Percentiles rank a stretch among this genome's conserved stretches.
Evolutionary conservation across 2,113 vertebrate genomes (phyloP).

Genomic region (Nycticorax nycticorax): DNA sequence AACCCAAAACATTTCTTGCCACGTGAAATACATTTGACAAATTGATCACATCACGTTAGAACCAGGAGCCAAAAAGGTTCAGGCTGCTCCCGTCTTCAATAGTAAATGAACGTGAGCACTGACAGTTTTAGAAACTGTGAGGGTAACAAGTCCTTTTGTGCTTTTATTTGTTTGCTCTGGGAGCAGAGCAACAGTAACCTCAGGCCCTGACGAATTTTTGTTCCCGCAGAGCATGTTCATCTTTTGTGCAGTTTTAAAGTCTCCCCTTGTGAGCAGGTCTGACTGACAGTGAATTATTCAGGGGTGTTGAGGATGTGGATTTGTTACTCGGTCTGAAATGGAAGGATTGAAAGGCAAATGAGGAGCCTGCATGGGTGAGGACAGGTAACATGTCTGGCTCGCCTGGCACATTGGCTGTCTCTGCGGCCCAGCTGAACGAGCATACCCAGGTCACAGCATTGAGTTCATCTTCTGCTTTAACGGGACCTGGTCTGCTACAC

Average conservation of each 20-base stretch:
- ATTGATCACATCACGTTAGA: not conserved
- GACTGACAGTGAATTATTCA: not conserved
- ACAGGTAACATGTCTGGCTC: not conserved
- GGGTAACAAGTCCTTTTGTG: not conserved
- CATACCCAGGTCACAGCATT: not conserved
- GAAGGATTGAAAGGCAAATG: not conserved
- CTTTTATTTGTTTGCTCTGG: not conserved
- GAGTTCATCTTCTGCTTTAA: not conserved
- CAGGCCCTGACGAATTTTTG: not conserved
- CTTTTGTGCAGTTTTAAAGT: not conserved
- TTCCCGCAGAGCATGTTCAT: not conserved
- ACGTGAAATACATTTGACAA: not conserved
- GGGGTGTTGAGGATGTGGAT: not conserved
- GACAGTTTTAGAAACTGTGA: not conserved
- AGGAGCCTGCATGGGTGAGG: not conserved
- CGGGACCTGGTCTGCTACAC: not conserved
- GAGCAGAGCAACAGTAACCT: not conserved
- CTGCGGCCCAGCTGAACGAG: rapidly evolving
- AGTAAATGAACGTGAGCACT: not conserved
- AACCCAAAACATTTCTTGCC: not conserved
- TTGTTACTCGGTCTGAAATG: not conserved
- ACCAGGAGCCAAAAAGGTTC: not conserved
- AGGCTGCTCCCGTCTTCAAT: not conserved
- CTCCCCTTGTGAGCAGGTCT: not conserved
- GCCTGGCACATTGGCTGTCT: rapidly evolving